These are phyloP conservation scores for Stenurella melanura DNA, from an alignment of 2,888 invertebrate species.

Conservation along the genomic window DNA sequence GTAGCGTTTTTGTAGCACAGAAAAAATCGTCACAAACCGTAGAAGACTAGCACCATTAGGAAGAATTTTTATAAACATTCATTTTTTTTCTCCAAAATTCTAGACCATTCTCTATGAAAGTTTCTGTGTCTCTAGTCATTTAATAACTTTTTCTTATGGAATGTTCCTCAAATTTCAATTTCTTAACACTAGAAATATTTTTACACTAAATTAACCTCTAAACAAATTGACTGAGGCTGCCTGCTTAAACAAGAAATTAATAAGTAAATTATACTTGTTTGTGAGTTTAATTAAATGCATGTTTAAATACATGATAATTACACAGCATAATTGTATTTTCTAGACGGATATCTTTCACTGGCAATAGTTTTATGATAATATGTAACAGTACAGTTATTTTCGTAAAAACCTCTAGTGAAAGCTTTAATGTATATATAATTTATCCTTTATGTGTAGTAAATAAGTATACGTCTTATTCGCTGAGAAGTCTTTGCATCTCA, in stretches of 20 bases:
- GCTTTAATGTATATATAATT: slow-evolving; percentile 24
- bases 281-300: neutral
- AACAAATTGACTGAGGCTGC: no score
- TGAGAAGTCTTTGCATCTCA: slow-evolving; percentile 2
- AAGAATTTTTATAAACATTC: no score
- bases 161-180: neutral
- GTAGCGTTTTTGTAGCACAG: no score
- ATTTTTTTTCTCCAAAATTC: no score
- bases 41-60: no score
- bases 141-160: neutral
- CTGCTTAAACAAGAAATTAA: neutral
- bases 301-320: neutral
- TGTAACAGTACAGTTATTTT: slow-evolving; percentile 26
- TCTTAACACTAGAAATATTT: neutral
- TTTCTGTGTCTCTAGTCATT: neutral
- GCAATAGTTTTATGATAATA: neutral
- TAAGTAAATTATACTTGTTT: neutral
- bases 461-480: slow-evolving; percentile 15
- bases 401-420: slow-evolving; percentile 31
- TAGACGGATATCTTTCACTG: slow-evolving; percentile 12
- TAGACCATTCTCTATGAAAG: neutral
- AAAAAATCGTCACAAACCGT: no score
- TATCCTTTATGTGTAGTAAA: slow-evolving; percentile 16
- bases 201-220: neutral
- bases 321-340: neutral